phyloP scores from a whole-genome alignment of 2,113 vertebrate genomes.

The Tachysurus fulvidraco region DNA sequence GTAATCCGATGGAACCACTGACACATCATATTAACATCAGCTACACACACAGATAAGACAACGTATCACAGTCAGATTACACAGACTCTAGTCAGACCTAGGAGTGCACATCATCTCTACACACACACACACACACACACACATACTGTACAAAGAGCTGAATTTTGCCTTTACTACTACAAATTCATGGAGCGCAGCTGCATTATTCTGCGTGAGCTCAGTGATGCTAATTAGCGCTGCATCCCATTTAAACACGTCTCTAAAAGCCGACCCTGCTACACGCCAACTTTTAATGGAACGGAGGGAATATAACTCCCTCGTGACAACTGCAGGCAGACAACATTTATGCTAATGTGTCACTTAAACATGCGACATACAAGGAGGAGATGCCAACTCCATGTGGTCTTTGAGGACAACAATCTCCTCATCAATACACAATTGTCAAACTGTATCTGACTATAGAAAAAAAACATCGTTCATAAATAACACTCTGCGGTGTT shows the following conservation, averaged over 20 bases:
- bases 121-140: slow-evolving; percentile 21
- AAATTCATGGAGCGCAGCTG: slow-evolving; percentile 8
- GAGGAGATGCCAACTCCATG: background rate
- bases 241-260: background rate
- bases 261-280: background rate
- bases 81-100: slow-evolving; percentile 12
- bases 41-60: background rate
- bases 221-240: slow-evolving; percentile 34
- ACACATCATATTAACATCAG: slow-evolving; percentile 31
- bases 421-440: too few species aligned
- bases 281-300: background rate
- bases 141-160: background rate
- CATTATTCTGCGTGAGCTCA: slow-evolving; percentile 9
- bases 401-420: too few species aligned
- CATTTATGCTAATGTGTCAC: slow-evolving; percentile 22
- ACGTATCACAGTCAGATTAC: slow-evolving; percentile 9
- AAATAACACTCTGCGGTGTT: too few species aligned
- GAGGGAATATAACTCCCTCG: slow-evolving; percentile 25
- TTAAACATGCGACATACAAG: background rate
- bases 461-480: background rate
- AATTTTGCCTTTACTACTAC: background rate
- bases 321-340: slow-evolving; percentile 3
- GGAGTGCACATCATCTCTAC: background rate
- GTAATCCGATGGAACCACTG: slow-evolving; percentile 19
- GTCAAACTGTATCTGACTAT: too few species aligned